These are phyloP conservation scores for Melanotaenia boesemani DNA, from an alignment of 2,797 vertebrate genomes.

Conservation along the genomic window DNA sequence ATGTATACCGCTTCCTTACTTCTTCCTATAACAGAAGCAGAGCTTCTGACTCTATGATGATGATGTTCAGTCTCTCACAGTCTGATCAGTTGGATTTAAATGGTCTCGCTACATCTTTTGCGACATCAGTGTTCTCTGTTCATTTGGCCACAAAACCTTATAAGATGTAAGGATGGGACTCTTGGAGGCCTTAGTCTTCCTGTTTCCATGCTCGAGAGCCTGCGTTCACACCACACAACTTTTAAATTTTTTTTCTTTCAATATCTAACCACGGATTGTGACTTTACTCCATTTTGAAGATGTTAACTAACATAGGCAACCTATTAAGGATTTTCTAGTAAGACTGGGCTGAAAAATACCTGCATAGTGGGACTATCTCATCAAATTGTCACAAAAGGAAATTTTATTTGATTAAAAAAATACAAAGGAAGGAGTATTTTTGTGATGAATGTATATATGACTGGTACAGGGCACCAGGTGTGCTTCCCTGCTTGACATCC, in stretches of 20 bases:
- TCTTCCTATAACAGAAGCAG: neutral
- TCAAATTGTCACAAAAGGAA: neutral
- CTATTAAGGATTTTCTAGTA: neutral
- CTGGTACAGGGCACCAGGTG: neutral
- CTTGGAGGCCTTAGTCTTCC: neutral
- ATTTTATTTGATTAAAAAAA: neutral
- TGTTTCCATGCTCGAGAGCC: neutral
- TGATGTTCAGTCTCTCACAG: neutral
- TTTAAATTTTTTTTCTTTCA: neutral
- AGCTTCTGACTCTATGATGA: neutral
- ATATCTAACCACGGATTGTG: neutral
- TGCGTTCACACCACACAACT: neutral
- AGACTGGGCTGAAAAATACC: neutral
- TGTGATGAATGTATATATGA: neutral
- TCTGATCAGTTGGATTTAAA: neutral
- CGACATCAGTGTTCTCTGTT: neutral
- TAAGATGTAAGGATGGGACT: neutral
- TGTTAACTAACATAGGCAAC: neutral
- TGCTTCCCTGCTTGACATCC: no score
- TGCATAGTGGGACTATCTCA: neutral
- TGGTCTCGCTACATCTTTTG: neutral
- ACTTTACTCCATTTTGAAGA: neutral
- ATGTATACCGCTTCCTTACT: neutral
- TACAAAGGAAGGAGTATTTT: no score
- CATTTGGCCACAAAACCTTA: neutral